phyloP scores from a whole-genome alignment of 2,888 invertebrate species.

The Ennomos fuscantarius region DNA sequence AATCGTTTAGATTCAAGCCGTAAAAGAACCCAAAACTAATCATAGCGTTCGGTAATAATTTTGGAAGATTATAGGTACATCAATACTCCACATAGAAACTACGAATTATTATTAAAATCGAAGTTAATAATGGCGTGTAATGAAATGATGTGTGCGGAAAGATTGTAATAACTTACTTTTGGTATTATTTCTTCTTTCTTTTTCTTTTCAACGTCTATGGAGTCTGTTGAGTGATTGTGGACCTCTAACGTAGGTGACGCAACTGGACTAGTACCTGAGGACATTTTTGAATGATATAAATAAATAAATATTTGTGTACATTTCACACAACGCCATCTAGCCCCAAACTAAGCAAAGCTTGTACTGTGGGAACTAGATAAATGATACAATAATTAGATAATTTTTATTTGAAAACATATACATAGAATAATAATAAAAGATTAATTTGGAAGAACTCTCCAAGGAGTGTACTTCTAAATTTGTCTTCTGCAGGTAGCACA shows the following conservation, averaged over 20 bases:
- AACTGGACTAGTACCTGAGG: conserved; percentile 89
- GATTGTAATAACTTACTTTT: conserved; percentile 64
- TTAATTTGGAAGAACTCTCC: too few species aligned
- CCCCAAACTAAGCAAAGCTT: too few species aligned
- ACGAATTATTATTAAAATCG: conserved; percentile 48
- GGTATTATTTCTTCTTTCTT: conserved; percentile 87
- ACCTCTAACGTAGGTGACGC: conserved; percentile 88
- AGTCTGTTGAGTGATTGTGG: conserved; percentile 93
- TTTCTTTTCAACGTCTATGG: conserved; percentile 88
- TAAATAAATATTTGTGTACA: too few species aligned
- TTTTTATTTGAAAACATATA: too few species aligned
- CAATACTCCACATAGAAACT: conserved; percentile 63
- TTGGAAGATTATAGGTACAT: conserved; percentile 52
- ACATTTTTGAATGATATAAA: too few species aligned
- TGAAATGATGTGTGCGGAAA: conserved; percentile 41
- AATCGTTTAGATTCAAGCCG: conserved; percentile 23
- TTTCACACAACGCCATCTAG: too few species aligned
- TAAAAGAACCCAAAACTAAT: conserved; percentile 65
- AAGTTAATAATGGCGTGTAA: conserved; percentile 56
- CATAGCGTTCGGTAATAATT: conserved; percentile 46
- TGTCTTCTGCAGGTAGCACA: too few species aligned
- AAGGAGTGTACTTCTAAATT: too few species aligned
- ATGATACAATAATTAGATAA: too few species aligned
- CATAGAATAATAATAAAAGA: too few species aligned
- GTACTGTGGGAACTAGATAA: too few species aligned